phyloP scores from a whole-genome alignment of 2,797 vertebrate species.

The Tokudaia tokunoshimensis region DNA sequence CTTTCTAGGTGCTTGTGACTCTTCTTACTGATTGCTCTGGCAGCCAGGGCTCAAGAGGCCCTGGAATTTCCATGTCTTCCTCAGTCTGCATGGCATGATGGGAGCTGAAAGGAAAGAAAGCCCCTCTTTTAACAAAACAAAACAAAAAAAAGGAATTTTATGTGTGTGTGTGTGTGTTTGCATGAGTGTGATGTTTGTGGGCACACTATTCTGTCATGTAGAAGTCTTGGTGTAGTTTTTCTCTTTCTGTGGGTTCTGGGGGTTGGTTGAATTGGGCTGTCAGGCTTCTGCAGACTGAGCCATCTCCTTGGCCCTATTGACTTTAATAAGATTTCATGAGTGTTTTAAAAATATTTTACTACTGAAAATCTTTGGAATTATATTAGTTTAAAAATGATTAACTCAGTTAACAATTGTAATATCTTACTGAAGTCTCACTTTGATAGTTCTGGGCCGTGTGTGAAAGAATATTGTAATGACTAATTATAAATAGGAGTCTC shows the following conservation, averaged over 20 bases:
- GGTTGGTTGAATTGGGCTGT: not conserved
- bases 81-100: not conserved
- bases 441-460: not conserved
- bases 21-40: not conserved
- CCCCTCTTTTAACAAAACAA: not conserved
- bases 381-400: constrained; percentile 17
- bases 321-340: constrained; percentile 8
- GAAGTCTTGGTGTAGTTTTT: not conserved
- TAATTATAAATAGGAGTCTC: constrained; percentile 19
- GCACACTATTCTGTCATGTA: rapidly evolving
- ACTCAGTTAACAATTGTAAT: not conserved
- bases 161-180: not conserved
- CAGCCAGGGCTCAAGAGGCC: not conserved
- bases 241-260: not conserved
- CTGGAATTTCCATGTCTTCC: too few relatives aligned
- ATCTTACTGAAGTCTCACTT: constrained; percentile 10
- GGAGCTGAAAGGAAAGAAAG: not conserved
- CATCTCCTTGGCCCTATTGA: not conserved
- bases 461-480: not conserved
- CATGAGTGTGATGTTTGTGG: not conserved
- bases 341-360: constrained; percentile 13
- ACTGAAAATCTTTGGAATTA: not conserved
- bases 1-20: not conserved
- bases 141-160: not conserved
- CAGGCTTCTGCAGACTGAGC: not conserved